Base-by-base conservation (phyloP, 2,797 vertebrate species). In the Chiloscyllium punctatum region DNA sequence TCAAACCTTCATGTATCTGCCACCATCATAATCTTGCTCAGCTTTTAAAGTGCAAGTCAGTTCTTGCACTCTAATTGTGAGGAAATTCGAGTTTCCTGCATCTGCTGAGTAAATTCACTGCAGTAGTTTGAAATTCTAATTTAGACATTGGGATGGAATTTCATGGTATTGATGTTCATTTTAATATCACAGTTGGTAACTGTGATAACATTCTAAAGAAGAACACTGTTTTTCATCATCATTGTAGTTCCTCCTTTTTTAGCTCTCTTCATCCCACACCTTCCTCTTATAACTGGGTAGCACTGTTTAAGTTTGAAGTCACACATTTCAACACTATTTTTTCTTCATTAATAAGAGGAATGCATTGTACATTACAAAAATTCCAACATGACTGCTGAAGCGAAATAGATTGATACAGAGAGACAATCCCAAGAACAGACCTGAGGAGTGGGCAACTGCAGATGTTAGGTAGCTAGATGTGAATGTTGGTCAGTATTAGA, bases 81-180 rank as follows among this genome's bases (percentile, higher is more conserved):
- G 27, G 16, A 16, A 74, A 27, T 33, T 94, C 94, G 3, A 25
- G 42, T 25, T 69, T 95, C n/a, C 37, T 92, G 42, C 62, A 92
- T 68, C n/a, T 33, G 68, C n/a, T 25, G 62, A 42, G 37, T 74
- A 74, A 95, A 30, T 74, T 25, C 94, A 94, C 48, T 53, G 51
- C 42, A 94, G 69, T 25, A 27, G 48, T 92, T 95, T 95, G 94
- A 30, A 53, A 95, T 74, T 92, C 42, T 69, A 92, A 92, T 92
- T 92, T 68, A 42, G 90, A 3, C 62, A 92, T 37, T 66, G 1
- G 74, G 71, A 74, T 74, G 27, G 71, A 33, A 51, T 95, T 95
- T 95, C 71, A 77, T 33, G 23, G 27, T 4, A 53, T 25, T 37
- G 4, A 95, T n/a, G 48, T 95, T 95, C 74, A 77, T 16, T 95